A percentile compares a stretch with the other conserved stretches of the same genome.
phyloP scores from a whole-genome alignment of 2,888 invertebrate species.

The Malacosoma neustria region DNA sequence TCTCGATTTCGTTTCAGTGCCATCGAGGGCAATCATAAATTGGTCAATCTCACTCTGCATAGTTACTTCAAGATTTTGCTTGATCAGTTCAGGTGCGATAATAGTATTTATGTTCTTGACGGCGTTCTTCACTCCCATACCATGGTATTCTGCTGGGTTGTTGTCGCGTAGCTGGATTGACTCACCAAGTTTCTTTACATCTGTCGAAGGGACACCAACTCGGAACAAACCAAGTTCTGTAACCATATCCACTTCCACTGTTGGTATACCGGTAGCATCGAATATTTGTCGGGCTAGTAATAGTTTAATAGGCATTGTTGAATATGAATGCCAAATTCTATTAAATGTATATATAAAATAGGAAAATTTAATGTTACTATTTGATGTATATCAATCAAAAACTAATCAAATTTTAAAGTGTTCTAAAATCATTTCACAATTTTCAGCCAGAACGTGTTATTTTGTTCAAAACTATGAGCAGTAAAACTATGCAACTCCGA shows the following conservation, averaged over 20 bases:
- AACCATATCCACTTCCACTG: constrained; percentile 93
- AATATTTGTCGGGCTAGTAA: constrained; percentile 96
- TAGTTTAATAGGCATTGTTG: constrained; percentile 88
- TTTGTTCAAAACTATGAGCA: too few species aligned
- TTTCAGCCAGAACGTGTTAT: too few species aligned
- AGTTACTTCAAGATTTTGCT: constrained; percentile 88
- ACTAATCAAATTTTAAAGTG: background rate
- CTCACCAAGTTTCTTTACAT: constrained; percentile 94
- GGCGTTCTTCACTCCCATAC: constrained; percentile 94
- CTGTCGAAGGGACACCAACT: constrained; percentile 97
- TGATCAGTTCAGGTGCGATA: constrained; percentile 86
- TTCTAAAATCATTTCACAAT: too few species aligned
- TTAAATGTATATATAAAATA: background rate
- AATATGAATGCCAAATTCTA: constrained; percentile 2
- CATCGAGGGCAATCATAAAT: constrained; percentile 91
- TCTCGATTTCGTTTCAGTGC: constrained; percentile 95
- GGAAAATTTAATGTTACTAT: constrained; percentile 1
- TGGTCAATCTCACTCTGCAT: constrained; percentile 93
- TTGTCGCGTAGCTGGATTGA: constrained; percentile 95
- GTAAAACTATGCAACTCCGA: too few species aligned
- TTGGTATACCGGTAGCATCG: constrained; percentile 97
- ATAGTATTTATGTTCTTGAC: constrained; percentile 91
- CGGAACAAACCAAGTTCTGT: constrained; percentile 91
- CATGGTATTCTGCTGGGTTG: constrained; percentile 88
- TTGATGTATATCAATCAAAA: background rate